These are phyloP conservation scores for Tachysurus fulvidraco DNA, from an alignment of 2,113 vertebrate genomes.

Conservation along the genomic window DNA sequence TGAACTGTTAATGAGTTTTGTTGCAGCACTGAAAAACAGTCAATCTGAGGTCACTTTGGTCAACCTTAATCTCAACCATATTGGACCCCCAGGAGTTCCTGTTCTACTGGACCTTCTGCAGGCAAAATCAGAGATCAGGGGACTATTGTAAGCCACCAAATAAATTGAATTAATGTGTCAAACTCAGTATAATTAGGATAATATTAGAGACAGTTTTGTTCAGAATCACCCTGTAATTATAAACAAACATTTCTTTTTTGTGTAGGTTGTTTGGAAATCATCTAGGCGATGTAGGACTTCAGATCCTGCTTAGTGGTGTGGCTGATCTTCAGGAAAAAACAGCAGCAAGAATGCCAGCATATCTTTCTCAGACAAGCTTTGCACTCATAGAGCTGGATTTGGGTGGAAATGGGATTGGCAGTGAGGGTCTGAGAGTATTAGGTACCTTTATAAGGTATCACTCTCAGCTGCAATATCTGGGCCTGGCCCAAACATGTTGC, in stretches of 20 bases:
- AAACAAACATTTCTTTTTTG: slow-evolving; percentile 33
- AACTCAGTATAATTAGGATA: not conserved
- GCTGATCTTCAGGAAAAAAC: slow-evolving; percentile 70
- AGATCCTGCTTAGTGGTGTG: slow-evolving; percentile 70
- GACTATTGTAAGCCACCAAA: slow-evolving; percentile 71
- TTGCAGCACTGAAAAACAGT: slow-evolving; percentile 68
- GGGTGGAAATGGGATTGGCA: slow-evolving; percentile 73
- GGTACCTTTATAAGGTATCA: slow-evolving; percentile 71
- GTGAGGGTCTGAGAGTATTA: slow-evolving; percentile 68
- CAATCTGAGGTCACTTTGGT: slow-evolving; percentile 71
- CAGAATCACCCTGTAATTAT: not conserved
- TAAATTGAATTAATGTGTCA: not conserved
- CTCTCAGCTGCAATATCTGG: slow-evolving; percentile 72
- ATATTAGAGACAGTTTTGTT: not conserved
- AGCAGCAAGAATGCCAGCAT: slow-evolving; percentile 13
- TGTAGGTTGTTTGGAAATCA: slow-evolving; percentile 78
- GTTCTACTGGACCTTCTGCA: slow-evolving; percentile 72
- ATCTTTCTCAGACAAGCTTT: slow-evolving; percentile 57
- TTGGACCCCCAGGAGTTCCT: slow-evolving; percentile 71
- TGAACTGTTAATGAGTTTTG: slow-evolving; percentile 68
- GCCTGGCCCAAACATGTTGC: slow-evolving; percentile 69
- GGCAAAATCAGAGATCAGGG: slow-evolving; percentile 69
- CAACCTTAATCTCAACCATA: slow-evolving; percentile 80
- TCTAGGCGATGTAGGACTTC: slow-evolving; percentile 71
- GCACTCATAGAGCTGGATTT: slow-evolving; percentile 73